These are phyloP conservation scores for Coilia nasus DNA, from an alignment of 2,797 vertebrate species.

Conservation along the genomic window DNA sequence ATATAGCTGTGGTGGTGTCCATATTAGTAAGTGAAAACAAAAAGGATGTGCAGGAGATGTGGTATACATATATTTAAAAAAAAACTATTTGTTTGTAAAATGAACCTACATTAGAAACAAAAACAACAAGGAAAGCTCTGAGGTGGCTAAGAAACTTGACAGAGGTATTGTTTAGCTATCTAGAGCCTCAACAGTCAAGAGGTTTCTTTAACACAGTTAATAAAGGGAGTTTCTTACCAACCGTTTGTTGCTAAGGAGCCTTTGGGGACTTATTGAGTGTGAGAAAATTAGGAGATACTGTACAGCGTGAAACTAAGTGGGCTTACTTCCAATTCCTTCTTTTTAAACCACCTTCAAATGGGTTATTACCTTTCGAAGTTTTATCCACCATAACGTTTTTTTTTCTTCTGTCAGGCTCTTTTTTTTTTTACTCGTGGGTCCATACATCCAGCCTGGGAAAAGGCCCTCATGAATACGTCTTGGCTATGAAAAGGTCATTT, in stretches of 20 bases:
- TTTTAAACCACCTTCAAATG: neutral
- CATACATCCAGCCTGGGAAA: conserved; percentile 35
- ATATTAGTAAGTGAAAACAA: neutral
- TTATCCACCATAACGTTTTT: conserved; percentile 6
- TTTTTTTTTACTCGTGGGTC: neutral
- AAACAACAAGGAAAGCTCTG: neutral
- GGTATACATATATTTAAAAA: neutral
- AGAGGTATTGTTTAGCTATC: neutral
- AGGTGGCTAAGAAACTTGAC: neutral
- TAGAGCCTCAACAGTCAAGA: neutral
- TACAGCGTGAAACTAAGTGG: neutral
- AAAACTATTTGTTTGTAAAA: neutral
- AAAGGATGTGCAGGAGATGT: neutral
- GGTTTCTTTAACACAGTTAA: neutral
- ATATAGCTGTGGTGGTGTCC: neutral
- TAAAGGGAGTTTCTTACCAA: neutral
- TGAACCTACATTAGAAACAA: neutral
- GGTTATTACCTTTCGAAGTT: neutral
- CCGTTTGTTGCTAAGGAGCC: neutral
- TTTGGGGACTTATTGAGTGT: neutral
- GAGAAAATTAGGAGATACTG: neutral
- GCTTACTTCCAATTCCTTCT: neutral
- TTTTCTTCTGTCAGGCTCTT: conserved; percentile 6
- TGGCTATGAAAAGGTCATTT: conserved; percentile 39
- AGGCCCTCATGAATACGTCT: conserved; percentile 31